phyloP scores from a whole-genome alignment of 2,113 vertebrate species.

The Sebastes fasciatus region DNA sequence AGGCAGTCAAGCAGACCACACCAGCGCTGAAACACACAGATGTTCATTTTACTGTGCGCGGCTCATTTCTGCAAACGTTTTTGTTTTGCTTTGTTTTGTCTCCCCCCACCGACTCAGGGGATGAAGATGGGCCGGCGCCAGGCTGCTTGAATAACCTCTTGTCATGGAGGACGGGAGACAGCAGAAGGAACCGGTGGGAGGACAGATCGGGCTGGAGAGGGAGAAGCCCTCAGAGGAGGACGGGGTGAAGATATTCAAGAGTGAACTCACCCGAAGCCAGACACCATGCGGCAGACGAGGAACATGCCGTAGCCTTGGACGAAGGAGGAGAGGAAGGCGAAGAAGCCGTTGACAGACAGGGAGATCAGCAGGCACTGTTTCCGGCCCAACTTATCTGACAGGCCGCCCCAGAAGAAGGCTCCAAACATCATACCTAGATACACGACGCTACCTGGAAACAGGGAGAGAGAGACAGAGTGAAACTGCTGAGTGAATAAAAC shows the following conservation, averaged over 20 bases:
- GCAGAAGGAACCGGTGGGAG: background rate
- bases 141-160: constrained; percentile 34
- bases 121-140: constrained; percentile 21
- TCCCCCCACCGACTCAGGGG: constrained; percentile 7
- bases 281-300: constrained; percentile 96
- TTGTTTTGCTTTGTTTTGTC: constrained; percentile 28
- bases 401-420: constrained; percentile 97
- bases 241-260: background rate
- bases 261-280: constrained; percentile 95
- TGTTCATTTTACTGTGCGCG: constrained; percentile 43
- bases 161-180: constrained; percentile 26
- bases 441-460: constrained; percentile 93
- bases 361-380: constrained; percentile 95
- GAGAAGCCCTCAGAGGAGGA: background rate
- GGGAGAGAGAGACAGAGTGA: background rate
- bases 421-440: constrained; percentile 99
- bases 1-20: constrained; percentile 32
- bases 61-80: constrained; percentile 45
- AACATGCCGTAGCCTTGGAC: constrained; percentile 98
- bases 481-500: constrained; percentile 34
- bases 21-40: constrained; percentile 24
- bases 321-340: constrained; percentile 98
- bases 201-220: background rate
- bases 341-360: constrained; percentile 98
- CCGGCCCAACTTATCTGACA: constrained; percentile 96